Conservation (phyloP, 2,113 vertebrate genomes). For the Halichoeres trimaculatus region DNA sequence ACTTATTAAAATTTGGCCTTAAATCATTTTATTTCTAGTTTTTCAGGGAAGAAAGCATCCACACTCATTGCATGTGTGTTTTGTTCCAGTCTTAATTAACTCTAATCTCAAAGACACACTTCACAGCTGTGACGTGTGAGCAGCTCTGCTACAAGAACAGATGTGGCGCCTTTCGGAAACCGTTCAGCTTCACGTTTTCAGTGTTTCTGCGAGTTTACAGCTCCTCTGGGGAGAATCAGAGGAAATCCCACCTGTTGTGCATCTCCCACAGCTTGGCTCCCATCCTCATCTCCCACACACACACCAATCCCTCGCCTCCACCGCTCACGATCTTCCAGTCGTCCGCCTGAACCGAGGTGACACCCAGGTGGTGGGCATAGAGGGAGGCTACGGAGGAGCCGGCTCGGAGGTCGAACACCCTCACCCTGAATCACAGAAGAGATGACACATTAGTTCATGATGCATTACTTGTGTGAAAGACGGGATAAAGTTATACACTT, state of each 20-base stretch:
- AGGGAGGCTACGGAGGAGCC: constrained; percentile 82
- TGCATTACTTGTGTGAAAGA: neutral
- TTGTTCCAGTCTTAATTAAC: neutral
- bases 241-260: constrained; percentile 88
- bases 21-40: neutral
- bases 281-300: constrained; percentile 95
- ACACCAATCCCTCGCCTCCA: constrained; percentile 91
- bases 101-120: neutral
- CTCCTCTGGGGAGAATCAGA: neutral
- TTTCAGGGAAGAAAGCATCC: neutral
- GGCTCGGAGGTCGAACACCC: constrained; percentile 88
- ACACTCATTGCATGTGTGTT: neutral
- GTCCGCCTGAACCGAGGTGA: constrained; percentile 89
- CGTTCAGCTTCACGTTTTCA: neutral
- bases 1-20: too few relatives aligned
- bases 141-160: neutral
- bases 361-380: constrained; percentile 91
- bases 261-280: constrained; percentile 95
- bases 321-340: constrained; percentile 97
- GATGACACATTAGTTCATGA: neutral
- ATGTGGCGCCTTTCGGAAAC: neutral
- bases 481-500: neutral
- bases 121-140: neutral
- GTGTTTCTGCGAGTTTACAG: neutral
- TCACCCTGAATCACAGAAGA: constrained; percentile 81